Conservation (phyloP, 2,888 invertebrate genomes). For the Laspeyria flexula region DNA sequence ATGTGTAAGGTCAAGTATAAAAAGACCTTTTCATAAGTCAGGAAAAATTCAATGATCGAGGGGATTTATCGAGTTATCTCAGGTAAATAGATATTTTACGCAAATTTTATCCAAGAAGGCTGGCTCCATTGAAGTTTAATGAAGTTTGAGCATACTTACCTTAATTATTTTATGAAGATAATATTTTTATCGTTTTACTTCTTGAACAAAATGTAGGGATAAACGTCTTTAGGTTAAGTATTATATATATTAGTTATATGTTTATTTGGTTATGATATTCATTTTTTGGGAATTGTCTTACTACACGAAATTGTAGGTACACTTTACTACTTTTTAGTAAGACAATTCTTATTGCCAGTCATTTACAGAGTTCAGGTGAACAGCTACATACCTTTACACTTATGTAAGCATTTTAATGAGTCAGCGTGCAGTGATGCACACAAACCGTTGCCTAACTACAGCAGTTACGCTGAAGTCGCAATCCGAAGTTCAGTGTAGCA, state of each 20-base stretch:
- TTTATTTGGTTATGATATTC: too few species aligned
- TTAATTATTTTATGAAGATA: background rate
- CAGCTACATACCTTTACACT: too few species aligned
- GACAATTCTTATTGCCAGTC: too few species aligned
- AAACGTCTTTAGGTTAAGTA: too few species aligned
- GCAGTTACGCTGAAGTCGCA: constrained; percentile 9
- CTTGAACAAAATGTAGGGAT: too few species aligned
- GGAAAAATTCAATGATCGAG: constrained; percentile 16
- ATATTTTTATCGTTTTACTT: too few species aligned
- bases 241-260: too few species aligned
- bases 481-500: constrained; percentile 24
- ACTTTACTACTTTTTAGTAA: too few species aligned
- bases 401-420: too few species aligned
- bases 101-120: background rate
- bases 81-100: constrained; percentile 3
- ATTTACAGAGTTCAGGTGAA: too few species aligned
- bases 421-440: constrained; percentile 11
- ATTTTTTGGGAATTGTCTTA: too few species aligned
- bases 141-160: background rate
- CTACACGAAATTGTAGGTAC: too few species aligned
- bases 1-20: constrained; percentile 56
- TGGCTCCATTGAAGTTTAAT: background rate
- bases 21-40: constrained; percentile 36
- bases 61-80: constrained; percentile 4
- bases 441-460: constrained; percentile 14